Base-by-base conservation (phyloP, 2,888 invertebrate species). In the Cylloceria caligata region DNA sequence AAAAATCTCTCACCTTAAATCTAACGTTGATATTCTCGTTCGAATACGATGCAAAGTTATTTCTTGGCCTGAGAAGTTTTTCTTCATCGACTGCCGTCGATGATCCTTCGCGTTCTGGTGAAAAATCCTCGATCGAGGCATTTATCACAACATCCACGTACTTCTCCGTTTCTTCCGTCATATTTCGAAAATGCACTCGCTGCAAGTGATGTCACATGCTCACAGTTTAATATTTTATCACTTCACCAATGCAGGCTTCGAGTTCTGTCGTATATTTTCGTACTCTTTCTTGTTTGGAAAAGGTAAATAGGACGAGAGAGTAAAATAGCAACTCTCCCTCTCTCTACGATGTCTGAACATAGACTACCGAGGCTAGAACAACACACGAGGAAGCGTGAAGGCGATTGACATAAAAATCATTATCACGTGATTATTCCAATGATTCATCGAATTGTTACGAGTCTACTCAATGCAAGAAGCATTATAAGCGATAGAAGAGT, bases 11-110 rank as follows among this genome's bases (percentile, higher is more conserved):
- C 85, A 92, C 92, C 81, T 90, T 87, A 83, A 91, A 91, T 86
- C 91, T 88, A 39, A 90, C 87, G 68, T 83, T 84, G 71, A 89
- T 62, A 83, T 84, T 85, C 0, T 88, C 81, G 68, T 89, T 89
- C 0, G 88, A 89, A 42, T 92, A 92, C 0, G 92, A 92, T 0
- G 88, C 86, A 72, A 92, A 92, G 84, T 92, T 91, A 74, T 92
- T 91, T 72, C 92, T 89, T 0, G 90, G 89, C 47, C 85, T 88
- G 11, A 88, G 19, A 27, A 89, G 75, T 68, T 75, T 87, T 7
- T 88, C 88, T 6, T 83, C 80, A 57, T 88, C 84, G 49, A 75
- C 73, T 55, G 65, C 69, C 68, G 68, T n/a, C n/a, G n/a, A n/a
- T n/a, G n/a, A n/a, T n/a, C n/a, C n/a, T n/a, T n/a, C n/a, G n/a